Percentiles rank a stretch among this genome's conserved stretches.
Conservation (phyloP, 2,113 vertebrate genomes). For the Sterrhoptilus dennistouni region DNA sequence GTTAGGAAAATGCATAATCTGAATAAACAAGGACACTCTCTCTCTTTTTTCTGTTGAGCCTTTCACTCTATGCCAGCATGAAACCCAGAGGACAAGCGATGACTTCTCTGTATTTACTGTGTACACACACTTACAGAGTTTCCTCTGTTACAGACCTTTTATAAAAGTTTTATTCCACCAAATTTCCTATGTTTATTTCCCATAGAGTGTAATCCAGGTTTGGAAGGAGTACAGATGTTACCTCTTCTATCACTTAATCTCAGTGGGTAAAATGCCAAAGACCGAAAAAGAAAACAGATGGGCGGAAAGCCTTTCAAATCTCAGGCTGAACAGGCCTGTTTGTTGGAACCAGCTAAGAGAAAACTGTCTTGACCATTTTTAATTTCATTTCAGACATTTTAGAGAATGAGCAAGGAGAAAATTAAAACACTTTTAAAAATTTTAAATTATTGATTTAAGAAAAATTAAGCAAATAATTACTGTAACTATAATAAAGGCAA, state of each 20-base stretch:
- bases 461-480: not conserved
- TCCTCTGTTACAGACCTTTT: not conserved
- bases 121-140: not conserved
- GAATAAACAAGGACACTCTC: not conserved
- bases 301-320: not conserved
- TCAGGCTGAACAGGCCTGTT: not conserved
- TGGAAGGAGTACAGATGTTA: slow-evolving; percentile 36
- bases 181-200: not conserved
- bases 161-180: slow-evolving; percentile 2
- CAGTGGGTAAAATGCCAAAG: not conserved
- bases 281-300: slow-evolving; percentile 45
- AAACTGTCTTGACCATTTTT: not conserved
- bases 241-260: slow-evolving; percentile 37
- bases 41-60: not conserved
- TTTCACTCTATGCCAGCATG: not conserved
- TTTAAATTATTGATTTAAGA: not conserved
- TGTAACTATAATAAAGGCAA: not conserved
- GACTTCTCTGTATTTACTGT: not conserved
- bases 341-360: slow-evolving; percentile 8
- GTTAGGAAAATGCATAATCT: slow-evolving; percentile 6
- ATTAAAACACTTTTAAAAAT: not conserved
- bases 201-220: not conserved
- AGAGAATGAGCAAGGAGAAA: not conserved
- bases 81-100: not conserved
- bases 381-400: not conserved